Evolutionary conservation across 2,113 vertebrate species (phyloP), one percentile per base, ranked within the genome.

Genomic region (Cacatua alba): DNA sequence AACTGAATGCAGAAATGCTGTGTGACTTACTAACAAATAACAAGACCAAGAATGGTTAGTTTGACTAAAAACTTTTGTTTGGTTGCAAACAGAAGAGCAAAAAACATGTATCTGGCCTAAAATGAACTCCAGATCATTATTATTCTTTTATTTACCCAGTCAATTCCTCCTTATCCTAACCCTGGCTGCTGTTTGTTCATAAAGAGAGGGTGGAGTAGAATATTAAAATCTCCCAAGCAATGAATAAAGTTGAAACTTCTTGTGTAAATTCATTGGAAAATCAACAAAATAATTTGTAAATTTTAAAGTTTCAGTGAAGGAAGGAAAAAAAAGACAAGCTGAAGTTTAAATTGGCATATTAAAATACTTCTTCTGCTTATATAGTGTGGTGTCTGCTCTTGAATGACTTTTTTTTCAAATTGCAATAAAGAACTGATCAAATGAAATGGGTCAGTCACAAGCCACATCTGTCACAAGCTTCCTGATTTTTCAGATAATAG

Each of bases 361-460:
- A 64, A 21, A 81, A 12, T 31, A 29, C 4, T 82, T 89, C 4
- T 82, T 91, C n/a, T 86, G 31, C 24, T 28, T 92, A 31, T 76
- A 37, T 57, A 21, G 41, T 77, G 7, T 59, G 9, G 2, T 72
- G 13, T 64, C 46, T 86, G 33, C 5, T 13, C 57, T 83, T 94
- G 86, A 94, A n/a, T 72, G 49, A 1, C 17, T 25, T 65, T 90
- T 93, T 94, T 37, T 31, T 63, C 25, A 69, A 75, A 85, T 67
- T 89, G 18, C 64, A 95, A n/a, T 74, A 83, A 97, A 91, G 68
- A 96, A 81, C 29, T 83, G 62, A 94, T 82, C 39, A 46, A 86
- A 94, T 1, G 33, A 59, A 97, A 95, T 94, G 59, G 87, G 55
- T 90, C 82, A 76, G 23, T 86, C 89, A 78, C 64, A 39, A 39